Base-by-base conservation (phyloP, 2,888 invertebrate genomes). In the Zaprionus lineosus region DNA sequence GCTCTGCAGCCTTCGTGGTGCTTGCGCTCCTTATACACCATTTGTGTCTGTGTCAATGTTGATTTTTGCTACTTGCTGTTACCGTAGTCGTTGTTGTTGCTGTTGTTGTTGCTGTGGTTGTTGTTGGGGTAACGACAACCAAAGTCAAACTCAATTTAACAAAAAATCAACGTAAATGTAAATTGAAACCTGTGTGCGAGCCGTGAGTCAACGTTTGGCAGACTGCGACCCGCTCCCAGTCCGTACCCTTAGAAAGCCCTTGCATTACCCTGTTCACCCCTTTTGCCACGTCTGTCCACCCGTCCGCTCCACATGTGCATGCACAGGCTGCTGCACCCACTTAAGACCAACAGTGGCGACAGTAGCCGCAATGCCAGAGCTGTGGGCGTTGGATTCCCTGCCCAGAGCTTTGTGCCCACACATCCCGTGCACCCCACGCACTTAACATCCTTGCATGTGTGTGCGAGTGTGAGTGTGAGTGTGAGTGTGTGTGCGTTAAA, bases 151-250 rank as follows among this genome's bases (percentile, higher is more conserved):
- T 68, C 83, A 78, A 77, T 77, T 77, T 71, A 77, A 82, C 79
- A 77, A 82, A 82, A 77, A 77, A 78, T 78, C 79, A 82, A 78
- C 79, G 77, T 68, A 67, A 82, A 77, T 82, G 77, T 78, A 82
- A 82, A 77, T 77, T 77, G 77, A 77, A 78, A 68, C 83, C 64
- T 41, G 63, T 62, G 53, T 65, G 61, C 61, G 56, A 59, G 34
- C 55, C 74, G 60, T 61, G 69, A 68, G 56, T 63, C 74, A 69
- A 61, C 50, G 52, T 44, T 48, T 56, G 58, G 16, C 51, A 57
- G 53, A 50, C 37, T 11, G 53, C 40, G 29, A 39, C 29, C n/a
- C n/a, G n/a, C n/a, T n/a, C n/a, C n/a, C n/a, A n/a, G n/a, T n/a
- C n/a, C n/a, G n/a, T n/a, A n/a, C n/a, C 58, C 31, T 19, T 15